Percentiles rank a stretch among this genome's conserved stretches.
Evolutionary conservation across 2,113 vertebrate species (phyloP).

Genomic region (Pelecanoides urinatrix): DNA sequence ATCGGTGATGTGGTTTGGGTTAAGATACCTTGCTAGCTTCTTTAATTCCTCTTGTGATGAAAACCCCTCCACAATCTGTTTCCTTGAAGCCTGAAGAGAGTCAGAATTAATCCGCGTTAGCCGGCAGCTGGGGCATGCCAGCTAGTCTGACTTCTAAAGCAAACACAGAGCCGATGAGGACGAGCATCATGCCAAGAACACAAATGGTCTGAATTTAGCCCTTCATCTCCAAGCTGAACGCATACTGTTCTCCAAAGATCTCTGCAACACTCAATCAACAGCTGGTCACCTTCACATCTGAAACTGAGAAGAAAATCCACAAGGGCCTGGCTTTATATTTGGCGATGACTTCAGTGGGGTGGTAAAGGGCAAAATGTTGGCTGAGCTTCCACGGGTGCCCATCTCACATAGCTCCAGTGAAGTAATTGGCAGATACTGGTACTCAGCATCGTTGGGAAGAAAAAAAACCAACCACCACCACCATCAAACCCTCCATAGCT

Average conservation of each 20-base stretch:
- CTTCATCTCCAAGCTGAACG: not conserved
- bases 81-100: conserved; percentile 29
- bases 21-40: conserved; percentile 33
- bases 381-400: not conserved
- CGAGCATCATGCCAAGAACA: conserved; percentile 11
- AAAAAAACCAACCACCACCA: not conserved
- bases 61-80: conserved; percentile 19
- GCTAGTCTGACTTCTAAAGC: conserved; percentile 47
- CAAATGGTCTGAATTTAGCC: conserved; percentile 56
- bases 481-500: not conserved
- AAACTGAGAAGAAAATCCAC: conserved; percentile 29
- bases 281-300: conserved; percentile 35
- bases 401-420: not conserved
- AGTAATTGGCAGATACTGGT: not conserved
- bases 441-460: not conserved
- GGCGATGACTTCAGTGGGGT: not conserved
- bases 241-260: conserved; percentile 16
- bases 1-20: not conserved
- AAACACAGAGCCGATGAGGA: conserved; percentile 21
- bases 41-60: conserved; percentile 36
- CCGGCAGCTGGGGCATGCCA: not conserved
- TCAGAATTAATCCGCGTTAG: conserved; percentile 26
- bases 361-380: conserved; percentile 4
- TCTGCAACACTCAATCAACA: conserved; percentile 27
- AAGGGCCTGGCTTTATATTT: not conserved